These are phyloP conservation scores for Lanius ludovicianus DNA, from an alignment of 2,113 vertebrate genomes.

Conservation along the genomic window DNA sequence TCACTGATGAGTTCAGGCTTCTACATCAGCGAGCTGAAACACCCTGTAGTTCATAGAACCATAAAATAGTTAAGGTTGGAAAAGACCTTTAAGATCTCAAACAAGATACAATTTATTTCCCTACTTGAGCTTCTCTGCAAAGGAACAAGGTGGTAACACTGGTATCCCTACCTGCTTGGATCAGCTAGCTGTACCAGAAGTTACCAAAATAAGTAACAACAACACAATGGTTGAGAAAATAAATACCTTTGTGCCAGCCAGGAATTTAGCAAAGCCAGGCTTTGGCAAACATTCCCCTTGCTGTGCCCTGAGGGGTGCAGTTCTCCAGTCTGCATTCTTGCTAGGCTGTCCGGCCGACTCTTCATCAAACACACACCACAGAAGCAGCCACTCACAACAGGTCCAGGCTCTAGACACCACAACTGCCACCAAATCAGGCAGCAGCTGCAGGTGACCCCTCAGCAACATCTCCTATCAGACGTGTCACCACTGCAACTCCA, in stretches of 20 bases:
- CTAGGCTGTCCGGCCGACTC: background rate
- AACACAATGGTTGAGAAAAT: background rate
- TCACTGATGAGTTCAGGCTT: background rate
- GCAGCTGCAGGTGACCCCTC: background rate
- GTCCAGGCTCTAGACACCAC: background rate
- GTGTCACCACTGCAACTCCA: background rate
- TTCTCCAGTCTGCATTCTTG: background rate
- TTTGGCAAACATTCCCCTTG: background rate
- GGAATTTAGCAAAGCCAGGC: background rate
- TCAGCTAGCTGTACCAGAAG: background rate
- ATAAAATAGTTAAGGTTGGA: background rate
- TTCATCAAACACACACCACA: fast-evolving
- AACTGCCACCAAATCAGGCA: background rate
- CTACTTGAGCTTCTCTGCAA: background rate
- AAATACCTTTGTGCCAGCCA: background rate
- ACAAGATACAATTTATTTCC: background rate
- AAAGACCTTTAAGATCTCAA: background rate
- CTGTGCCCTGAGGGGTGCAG: background rate
- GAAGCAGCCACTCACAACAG: background rate
- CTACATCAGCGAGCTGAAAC: background rate
- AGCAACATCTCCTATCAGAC: no score
- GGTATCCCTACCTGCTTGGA: background rate
- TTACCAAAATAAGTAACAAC: background rate
- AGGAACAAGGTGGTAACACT: background rate
- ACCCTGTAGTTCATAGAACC: background rate